Conservation (phyloP, 2,888 invertebrate species). For the Lasiommata megera region DNA sequence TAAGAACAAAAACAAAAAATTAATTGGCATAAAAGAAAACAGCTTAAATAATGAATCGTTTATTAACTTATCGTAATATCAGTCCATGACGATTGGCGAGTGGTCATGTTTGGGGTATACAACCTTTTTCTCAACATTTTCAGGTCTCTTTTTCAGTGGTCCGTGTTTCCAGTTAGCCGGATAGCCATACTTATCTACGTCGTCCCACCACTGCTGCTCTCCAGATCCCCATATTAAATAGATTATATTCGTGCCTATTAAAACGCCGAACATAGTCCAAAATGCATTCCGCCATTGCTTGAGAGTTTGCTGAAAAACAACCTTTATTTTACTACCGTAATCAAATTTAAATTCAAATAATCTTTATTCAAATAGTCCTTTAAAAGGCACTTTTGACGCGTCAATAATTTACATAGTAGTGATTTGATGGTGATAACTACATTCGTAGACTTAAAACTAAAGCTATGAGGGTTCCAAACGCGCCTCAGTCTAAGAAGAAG, state of each 20-base stretch:
- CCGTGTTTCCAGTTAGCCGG: conserved; percentile 67
- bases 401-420: too few species aligned
- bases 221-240: conserved; percentile 88
- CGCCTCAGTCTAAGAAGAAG: too few species aligned
- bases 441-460: too few species aligned
- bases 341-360: too few species aligned
- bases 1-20: too few species aligned
- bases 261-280: conserved; percentile 87
- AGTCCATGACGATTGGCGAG: conserved; percentile 47
- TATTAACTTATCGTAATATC: conserved; percentile 2
- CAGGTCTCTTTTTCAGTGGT: conserved; percentile 47
- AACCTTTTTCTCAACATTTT: conserved; percentile 56
- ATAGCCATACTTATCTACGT: conserved; percentile 75
- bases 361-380: too few species aligned
- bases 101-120: conserved; percentile 68
- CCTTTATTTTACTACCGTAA: too few species aligned
- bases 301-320: conserved; percentile 77
- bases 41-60: not conserved
- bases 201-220: conserved; percentile 89
- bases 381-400: too few species aligned
- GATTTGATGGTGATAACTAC: too few species aligned
- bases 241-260: conserved; percentile 84
- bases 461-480: too few species aligned
- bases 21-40: not conserved
- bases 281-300: conserved; percentile 89